A percentile compares a stretch with the other conserved stretches of the same genome.
Evolutionary conservation across 2,888 invertebrate species (phyloP).

Genomic region (Drosophila robusta): DNA sequence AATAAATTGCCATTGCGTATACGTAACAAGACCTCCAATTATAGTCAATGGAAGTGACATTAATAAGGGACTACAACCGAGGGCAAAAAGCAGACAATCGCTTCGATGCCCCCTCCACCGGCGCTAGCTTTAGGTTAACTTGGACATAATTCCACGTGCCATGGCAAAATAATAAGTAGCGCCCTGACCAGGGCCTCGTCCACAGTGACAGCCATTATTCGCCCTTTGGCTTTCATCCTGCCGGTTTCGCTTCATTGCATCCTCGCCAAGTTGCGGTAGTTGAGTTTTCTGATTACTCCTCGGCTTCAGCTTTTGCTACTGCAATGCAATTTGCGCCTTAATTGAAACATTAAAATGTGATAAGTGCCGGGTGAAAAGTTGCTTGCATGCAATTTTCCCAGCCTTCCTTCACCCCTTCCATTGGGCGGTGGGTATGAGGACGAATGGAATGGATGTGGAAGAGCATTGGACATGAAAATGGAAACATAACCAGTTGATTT

Average conservation of each 20-base stretch:
- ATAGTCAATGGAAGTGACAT: slow-evolving; percentile 38
- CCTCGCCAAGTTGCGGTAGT: slow-evolving; percentile 61
- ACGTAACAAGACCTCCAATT: slow-evolving; percentile 42
- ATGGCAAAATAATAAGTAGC: slow-evolving; percentile 13
- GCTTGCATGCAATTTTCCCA: slow-evolving; percentile 56
- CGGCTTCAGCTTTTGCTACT: slow-evolving; percentile 41
- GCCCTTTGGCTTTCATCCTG: slow-evolving; percentile 44
- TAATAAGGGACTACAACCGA: slow-evolving; percentile 24
- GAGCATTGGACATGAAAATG: background rate
- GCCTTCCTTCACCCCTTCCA: slow-evolving; percentile 8
- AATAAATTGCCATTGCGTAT: slow-evolving; percentile 52
- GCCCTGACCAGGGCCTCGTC: slow-evolving; percentile 11
- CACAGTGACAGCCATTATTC: slow-evolving; percentile 40
- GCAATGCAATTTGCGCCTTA: slow-evolving; percentile 77
- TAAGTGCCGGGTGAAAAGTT: slow-evolving; percentile 80
- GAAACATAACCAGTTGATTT: slow-evolving; percentile 2
- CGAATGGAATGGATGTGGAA: background rate
- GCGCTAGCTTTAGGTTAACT: background rate
- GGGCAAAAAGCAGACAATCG: slow-evolving; percentile 7
- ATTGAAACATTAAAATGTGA: slow-evolving; percentile 85
- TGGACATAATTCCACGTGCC: slow-evolving; percentile 56
- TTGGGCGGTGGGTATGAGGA: slow-evolving; percentile 9
- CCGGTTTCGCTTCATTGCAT: slow-evolving; percentile 70
- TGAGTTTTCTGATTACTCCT: slow-evolving; percentile 45
- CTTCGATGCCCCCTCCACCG: slow-evolving; percentile 4